Percentiles rank a stretch among this genome's conserved stretches.
phyloP scores from a whole-genome alignment of 30 jellyfish, hydroid and myxozoan genomes.

The Hydra vulgaris region DNA sequence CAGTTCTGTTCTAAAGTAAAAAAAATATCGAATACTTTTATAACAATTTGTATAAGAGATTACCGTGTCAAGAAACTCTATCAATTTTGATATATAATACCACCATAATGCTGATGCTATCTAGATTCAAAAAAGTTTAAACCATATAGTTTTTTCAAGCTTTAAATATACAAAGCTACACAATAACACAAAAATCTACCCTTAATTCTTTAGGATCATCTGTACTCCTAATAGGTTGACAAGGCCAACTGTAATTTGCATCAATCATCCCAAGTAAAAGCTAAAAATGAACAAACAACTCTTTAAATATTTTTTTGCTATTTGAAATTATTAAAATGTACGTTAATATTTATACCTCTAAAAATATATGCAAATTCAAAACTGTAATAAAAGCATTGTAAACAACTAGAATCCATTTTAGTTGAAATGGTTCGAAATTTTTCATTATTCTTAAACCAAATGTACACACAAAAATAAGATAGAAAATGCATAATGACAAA shows the following conservation, averaged over 20 bases:
- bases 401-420: conserved; percentile 40
- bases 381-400: conserved; percentile 59
- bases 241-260: conserved; percentile 75
- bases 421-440: conserved; percentile 34
- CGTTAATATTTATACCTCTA: too few relatives aligned
- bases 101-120: conserved; percentile 83
- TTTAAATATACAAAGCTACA: too few relatives aligned
- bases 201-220: conserved; percentile 46
- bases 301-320: background rate
- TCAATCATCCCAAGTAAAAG: conserved; percentile 71
- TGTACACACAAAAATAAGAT: conserved; percentile 47
- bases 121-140: conserved; percentile 16
- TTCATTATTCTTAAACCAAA: conserved; percentile 77
- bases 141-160: too few relatives aligned
- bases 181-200: conserved; percentile 44
- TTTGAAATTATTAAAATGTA: too few relatives aligned
- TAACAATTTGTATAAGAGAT: background rate
- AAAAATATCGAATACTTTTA: background rate
- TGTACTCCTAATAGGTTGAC: conserved; percentile 42
- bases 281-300: conserved; percentile 5
- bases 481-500: conserved; percentile 24
- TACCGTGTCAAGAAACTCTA: conserved; percentile 75
- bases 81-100: conserved; percentile 66
- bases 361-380: conserved; percentile 56
- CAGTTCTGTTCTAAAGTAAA: background rate